Conservation (phyloP, 1,140 invertebrate species). For the Hycleus phaleratus region DNA sequence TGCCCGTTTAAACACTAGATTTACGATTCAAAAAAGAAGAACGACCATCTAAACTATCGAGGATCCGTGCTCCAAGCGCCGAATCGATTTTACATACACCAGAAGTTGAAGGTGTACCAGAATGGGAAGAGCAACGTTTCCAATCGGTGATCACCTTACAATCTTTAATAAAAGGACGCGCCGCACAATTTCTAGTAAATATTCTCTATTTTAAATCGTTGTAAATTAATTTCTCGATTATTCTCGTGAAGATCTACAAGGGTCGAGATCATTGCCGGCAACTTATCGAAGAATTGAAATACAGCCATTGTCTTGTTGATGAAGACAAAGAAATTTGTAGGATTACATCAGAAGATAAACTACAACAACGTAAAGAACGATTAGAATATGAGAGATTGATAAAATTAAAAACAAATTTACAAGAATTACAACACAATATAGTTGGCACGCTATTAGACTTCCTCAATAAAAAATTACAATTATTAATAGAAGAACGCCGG, state of each 20-base stretch:
- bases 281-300: constrained; percentile 60
- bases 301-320: constrained; percentile 52
- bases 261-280: constrained; percentile 57
- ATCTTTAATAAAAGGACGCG: constrained; percentile 56
- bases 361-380: constrained; percentile 38
- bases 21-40: constrained; percentile 21
- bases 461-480: constrained; percentile 64
- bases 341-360: constrained; percentile 42
- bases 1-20: constrained; percentile 5
- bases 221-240: not conserved
- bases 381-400: constrained; percentile 9
- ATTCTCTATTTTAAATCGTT: constrained; percentile 7
- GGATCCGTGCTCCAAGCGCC: constrained; percentile 30
- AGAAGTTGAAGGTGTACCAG: constrained; percentile 44
- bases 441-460: constrained; percentile 60
- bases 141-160: constrained; percentile 55
- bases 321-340: constrained; percentile 43
- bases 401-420: constrained; percentile 40
- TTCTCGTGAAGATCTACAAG: constrained; percentile 54
- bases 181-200: constrained; percentile 60
- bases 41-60: constrained; percentile 3
- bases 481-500: constrained; percentile 61
- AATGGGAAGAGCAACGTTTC: constrained; percentile 49
- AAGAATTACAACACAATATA: constrained; percentile 54
- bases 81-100: constrained; percentile 42